Conservation (phyloP, 2,888 invertebrate species). For the Ceramica pisi region DNA sequence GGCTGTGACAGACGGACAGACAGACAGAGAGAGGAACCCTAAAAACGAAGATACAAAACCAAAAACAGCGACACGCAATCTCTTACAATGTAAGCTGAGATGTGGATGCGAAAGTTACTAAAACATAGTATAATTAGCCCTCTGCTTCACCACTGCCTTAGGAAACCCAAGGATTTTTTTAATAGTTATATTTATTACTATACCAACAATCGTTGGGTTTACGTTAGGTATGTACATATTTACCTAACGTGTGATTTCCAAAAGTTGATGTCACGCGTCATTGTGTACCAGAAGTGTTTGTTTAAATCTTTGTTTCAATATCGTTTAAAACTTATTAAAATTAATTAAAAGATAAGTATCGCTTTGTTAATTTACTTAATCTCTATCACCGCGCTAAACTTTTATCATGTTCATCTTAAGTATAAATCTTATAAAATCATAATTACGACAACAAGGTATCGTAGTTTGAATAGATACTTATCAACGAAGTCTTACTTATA, state of each 20-base stretch:
- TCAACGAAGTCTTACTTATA: not conserved
- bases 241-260: slow-evolving; percentile 6
- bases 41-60: too few relatives aligned
- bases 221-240: not conserved
- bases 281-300: not conserved
- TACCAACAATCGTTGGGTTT: too few relatives aligned
- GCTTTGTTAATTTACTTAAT: slow-evolving; percentile 36
- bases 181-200: too few relatives aligned
- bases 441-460: slow-evolving; percentile 8
- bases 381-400: slow-evolving; percentile 28
- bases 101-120: too few relatives aligned
- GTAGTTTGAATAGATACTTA: slow-evolving; percentile 15
- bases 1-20: too few relatives aligned
- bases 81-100: too few relatives aligned
- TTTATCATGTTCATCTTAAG: slow-evolving; percentile 31
- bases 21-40: too few relatives aligned
- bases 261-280: not conserved
- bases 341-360: slow-evolving; percentile 44
- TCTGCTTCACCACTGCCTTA: not conserved
- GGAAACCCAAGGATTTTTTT: not conserved
- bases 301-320: slow-evolving; percentile 19
- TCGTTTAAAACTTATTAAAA: slow-evolving; percentile 27
- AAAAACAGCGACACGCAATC: too few relatives aligned
- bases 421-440: slow-evolving; percentile 15
- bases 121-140: too few relatives aligned